A percentile compares a stretch with the other conserved stretches of the same genome.
Evolutionary conservation across 1,140 invertebrate genomes (phyloP).

Genomic region (Drosophila sp.): DNA sequence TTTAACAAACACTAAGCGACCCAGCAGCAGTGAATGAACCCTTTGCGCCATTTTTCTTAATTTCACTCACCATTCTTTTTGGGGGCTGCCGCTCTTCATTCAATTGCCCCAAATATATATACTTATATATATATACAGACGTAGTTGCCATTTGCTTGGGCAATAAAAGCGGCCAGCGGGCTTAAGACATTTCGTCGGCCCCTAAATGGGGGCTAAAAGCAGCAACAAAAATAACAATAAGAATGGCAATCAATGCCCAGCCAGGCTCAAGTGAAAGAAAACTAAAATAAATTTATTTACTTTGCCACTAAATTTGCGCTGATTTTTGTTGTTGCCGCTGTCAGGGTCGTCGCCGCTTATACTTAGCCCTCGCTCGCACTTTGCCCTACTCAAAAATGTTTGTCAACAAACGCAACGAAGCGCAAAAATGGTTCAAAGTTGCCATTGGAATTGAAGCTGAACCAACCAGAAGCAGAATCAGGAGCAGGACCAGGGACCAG

Average conservation of each 20-base stretch:
- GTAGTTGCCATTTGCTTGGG: conserved; percentile 52
- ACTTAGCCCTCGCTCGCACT: conserved; percentile 13
- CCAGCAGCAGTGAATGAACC: conserved; percentile 44
- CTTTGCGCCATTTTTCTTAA: conserved; percentile 76
- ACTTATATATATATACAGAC: conserved; percentile 26
- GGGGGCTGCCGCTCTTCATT: conserved; percentile 16
- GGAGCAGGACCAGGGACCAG: conserved; percentile 19
- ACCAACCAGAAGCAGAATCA: not conserved
- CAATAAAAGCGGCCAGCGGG: conserved; percentile 69
- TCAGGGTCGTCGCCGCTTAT: conserved; percentile 1
- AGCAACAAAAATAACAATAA: conserved; percentile 33
- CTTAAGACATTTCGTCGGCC: conserved; percentile 72
- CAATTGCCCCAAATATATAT: conserved; percentile 40
- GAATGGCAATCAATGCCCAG: conserved; percentile 21
- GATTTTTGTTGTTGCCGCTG: conserved; percentile 57
- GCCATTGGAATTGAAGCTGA: not conserved
- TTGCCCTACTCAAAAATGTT: conserved; percentile 68
- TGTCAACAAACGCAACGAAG: conserved; percentile 76
- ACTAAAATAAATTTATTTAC: conserved; percentile 80
- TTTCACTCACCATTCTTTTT: conserved; percentile 47
- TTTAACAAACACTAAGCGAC: conserved; percentile 69
- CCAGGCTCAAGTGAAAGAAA: conserved; percentile 40
- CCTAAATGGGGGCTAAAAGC: conserved; percentile 32
- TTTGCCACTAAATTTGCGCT: conserved; percentile 80
- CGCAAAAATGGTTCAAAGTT: conserved; percentile 62